phyloP scores from a whole-genome alignment of 2,113 vertebrate species.

The Cyanistes caeruleus region DNA sequence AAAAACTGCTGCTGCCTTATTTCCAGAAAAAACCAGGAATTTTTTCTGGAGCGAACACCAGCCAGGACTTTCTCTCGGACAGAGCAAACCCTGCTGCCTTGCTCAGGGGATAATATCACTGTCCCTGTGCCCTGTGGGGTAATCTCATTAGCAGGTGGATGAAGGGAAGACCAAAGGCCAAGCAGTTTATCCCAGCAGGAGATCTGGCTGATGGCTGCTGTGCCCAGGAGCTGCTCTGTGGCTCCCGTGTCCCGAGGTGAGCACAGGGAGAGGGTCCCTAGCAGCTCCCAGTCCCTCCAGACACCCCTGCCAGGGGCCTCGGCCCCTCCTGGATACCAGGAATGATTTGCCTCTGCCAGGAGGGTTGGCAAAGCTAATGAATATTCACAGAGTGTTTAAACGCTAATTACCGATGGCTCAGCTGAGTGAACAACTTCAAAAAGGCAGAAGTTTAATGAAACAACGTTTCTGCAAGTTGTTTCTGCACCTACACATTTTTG shows the following conservation, averaged over 20 bases:
- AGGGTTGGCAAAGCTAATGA: background rate
- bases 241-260: accelerated
- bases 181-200: background rate
- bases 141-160: background rate
- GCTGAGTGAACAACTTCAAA: background rate
- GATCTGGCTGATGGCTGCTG: background rate
- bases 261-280: background rate
- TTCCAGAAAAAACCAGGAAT: background rate
- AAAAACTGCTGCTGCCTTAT: background rate
- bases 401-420: background rate
- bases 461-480: background rate
- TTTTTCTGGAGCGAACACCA: accelerated
- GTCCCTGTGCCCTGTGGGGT: background rate
- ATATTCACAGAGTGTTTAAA: background rate
- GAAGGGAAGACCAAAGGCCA: background rate
- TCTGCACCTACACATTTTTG: accelerated
- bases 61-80: accelerated
- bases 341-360: background rate
- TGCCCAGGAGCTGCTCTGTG: background rate
- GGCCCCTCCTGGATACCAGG: background rate
- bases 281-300: background rate
- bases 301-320: background rate
- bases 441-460: background rate
- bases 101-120: background rate
- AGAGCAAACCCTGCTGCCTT: background rate